Percentiles rank a stretch among this genome's conserved stretches.
phyloP scores from a whole-genome alignment of 2,888 invertebrate genomes.

The Chirona hameri region DNA sequence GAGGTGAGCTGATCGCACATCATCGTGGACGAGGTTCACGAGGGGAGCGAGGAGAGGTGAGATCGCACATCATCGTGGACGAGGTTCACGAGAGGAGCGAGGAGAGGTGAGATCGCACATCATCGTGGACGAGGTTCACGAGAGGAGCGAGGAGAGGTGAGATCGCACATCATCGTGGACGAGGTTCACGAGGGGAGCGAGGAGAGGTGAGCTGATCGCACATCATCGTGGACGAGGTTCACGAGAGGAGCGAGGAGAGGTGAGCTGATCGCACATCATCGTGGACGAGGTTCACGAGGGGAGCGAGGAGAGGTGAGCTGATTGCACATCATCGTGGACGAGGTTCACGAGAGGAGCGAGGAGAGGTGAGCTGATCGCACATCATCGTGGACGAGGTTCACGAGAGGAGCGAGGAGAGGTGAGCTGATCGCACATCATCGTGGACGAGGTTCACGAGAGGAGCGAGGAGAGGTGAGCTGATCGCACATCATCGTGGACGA shows the following conservation, averaged over 20 bases:
- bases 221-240: slow-evolving; percentile 84
- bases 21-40: slow-evolving; percentile 89
- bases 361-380: slow-evolving; percentile 75
- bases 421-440: slow-evolving; percentile 72
- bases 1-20: slow-evolving; percentile 62
- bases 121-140: slow-evolving; percentile 89
- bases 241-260: slow-evolving; percentile 84
- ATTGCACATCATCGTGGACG: slow-evolving; percentile 82
- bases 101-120: slow-evolving; percentile 74
- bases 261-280: slow-evolving; percentile 70
- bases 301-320: slow-evolving; percentile 72
- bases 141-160: slow-evolving; percentile 77
- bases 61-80: slow-evolving; percentile 78
- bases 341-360: slow-evolving; percentile 88
- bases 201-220: slow-evolving; percentile 75
- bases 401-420: slow-evolving; percentile 80
- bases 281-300: slow-evolving; percentile 93
- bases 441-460: slow-evolving; percentile 91
- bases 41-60: slow-evolving; percentile 77
- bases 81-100: slow-evolving; percentile 91
- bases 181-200: slow-evolving; percentile 91
- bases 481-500: slow-evolving; percentile 86
- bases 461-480: slow-evolving; percentile 72
- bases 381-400: slow-evolving; percentile 88
- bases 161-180: slow-evolving; percentile 78